A percentile compares a stretch with the other conserved stretches of the same genome.
Evolutionary conservation across 2,888 invertebrate genomes (phyloP).

Genomic region (Acleris sparsana): DNA sequence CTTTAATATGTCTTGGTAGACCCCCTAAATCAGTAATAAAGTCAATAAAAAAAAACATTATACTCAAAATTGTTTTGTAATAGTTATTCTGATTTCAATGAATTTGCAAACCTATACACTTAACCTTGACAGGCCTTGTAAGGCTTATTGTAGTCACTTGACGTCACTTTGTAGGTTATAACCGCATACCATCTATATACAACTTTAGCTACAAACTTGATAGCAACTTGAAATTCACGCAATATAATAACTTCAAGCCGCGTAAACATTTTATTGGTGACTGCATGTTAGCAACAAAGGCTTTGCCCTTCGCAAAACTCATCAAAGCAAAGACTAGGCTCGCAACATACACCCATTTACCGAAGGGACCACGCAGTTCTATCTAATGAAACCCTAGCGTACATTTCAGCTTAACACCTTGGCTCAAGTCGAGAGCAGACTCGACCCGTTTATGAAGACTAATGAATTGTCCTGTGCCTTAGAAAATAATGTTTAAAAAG

Average conservation of each 20-base stretch:
- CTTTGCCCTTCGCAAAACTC: conserved; percentile 41
- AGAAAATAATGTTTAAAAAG: background rate
- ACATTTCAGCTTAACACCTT: conserved; percentile 49
- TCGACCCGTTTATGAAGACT: background rate
- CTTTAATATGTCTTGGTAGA: too few species aligned
- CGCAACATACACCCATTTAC: conserved; percentile 50
- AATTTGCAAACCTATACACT: too few species aligned
- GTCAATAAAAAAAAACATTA: too few species aligned
- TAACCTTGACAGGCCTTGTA: too few species aligned
- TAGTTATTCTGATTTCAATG: too few species aligned
- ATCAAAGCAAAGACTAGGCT: conserved; percentile 47
- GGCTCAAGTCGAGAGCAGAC: conserved; percentile 41
- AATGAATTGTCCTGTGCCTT: conserved; percentile 5
- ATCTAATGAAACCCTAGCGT: conserved; percentile 45
- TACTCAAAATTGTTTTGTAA: too few species aligned
- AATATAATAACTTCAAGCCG: conserved; percentile 17
- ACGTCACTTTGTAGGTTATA: too few species aligned
- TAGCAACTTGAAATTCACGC: conserved; percentile 1
- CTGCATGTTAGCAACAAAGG: conserved; percentile 34
- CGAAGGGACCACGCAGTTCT: conserved; percentile 44
- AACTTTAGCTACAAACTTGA: background rate
- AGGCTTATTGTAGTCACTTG: too few species aligned
- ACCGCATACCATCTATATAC: too few species aligned
- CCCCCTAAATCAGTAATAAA: too few species aligned
- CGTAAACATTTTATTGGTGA: conserved; percentile 37